Conservation (phyloP, 92 coral and sea anemone species). For the Heteractis magnifica region DNA sequence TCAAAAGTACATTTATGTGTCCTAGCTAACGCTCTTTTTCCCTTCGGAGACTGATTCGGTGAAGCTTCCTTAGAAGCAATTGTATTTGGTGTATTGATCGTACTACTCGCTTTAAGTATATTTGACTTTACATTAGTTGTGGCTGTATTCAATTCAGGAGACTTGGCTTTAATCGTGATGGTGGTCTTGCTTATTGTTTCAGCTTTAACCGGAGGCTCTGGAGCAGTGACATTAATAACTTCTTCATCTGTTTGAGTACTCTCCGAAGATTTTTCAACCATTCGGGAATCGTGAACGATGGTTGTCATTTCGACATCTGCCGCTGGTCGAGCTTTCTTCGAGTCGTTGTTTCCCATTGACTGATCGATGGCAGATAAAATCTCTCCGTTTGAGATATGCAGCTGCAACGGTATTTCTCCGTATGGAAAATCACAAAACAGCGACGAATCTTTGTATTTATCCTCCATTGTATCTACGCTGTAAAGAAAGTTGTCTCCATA, state of each 20-base stretch:
- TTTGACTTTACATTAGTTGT: conserved; percentile 3
- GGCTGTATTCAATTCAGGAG: conserved; percentile 51
- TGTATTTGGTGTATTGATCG: conserved; percentile 37
- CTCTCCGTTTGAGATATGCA: conserved; percentile 59
- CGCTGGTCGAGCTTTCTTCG: conserved; percentile 8
- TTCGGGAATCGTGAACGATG: conserved; percentile 25
- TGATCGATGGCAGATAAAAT: conserved; percentile 34
- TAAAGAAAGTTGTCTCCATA: conserved; percentile 79
- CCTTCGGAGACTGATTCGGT: conserved; percentile 75
- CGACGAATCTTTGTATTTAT: conserved; percentile 68
- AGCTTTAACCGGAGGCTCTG: conserved; percentile 45
- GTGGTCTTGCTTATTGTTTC: conserved; percentile 48
- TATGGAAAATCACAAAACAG: conserved; percentile 68
- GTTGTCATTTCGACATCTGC: conserved; percentile 76
- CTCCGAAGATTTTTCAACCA: conserved; percentile 62
- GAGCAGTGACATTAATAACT: conserved; percentile 40
- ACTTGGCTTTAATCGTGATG: conserved; percentile 45
- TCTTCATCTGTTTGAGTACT: conserved; percentile 82
- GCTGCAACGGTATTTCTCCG: conserved; percentile 56
- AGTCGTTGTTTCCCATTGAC: neutral
- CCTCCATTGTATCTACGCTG: conserved; percentile 73
- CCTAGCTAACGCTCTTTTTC: conserved; percentile 89
- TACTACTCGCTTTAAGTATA: conserved; percentile 1
- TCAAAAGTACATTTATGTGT: conserved; percentile 97
- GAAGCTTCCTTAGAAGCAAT: conserved; percentile 61